Base-by-base conservation (phyloP, 2,888 invertebrate genomes). In the Magallana nippona region DNA sequence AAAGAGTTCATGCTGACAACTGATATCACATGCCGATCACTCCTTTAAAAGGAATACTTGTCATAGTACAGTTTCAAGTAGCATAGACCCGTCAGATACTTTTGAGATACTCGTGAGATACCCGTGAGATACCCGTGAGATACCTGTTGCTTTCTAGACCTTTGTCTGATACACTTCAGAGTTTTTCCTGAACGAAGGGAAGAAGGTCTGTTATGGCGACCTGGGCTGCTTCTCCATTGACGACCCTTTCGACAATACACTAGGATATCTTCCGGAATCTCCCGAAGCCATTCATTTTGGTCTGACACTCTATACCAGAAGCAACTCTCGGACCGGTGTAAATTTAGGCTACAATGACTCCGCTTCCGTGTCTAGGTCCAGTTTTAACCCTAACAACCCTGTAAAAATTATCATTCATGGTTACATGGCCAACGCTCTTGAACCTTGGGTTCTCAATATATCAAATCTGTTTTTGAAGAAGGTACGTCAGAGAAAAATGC, bases 361-460 rank as follows among this genome's bases (percentile, higher is more conserved):
- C 95, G 96, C 96, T 0, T 95, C 96, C 1, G 96, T 97, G 10
- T 96, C 96, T 89, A 95, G 95, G 86, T 97, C 97, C 0, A 96
- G 96, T 90, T 98, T 97, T 94, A 97, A 98, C 94, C 95, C 96
- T 0, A 95, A 95, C 0, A 96, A 97, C 93, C 96, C 97, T 0
- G 97, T 97, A 11, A 98, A 98, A 91, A 96, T 98, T 84, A 97
- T 98, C 91, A 97, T 98, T 0, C 98, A 98, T 92, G 98, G 98
- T 1, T 98, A 98, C 93, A 98, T 98, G 5, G 88, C 89, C 71
- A 83, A 87, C 15, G 98, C 98, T 93, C 96, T 96, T 83, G 97
- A 97, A 92, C 96, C 98, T 19, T 98, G 98, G 98, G 97, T 98
- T 17, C 97, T 97, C 92, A 98, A 98, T 94, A 97, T 98, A 97